These are phyloP conservation scores for Engraulis encrasicolus DNA, from an alignment of 2,113 vertebrate species.

Conservation along the genomic window DNA sequence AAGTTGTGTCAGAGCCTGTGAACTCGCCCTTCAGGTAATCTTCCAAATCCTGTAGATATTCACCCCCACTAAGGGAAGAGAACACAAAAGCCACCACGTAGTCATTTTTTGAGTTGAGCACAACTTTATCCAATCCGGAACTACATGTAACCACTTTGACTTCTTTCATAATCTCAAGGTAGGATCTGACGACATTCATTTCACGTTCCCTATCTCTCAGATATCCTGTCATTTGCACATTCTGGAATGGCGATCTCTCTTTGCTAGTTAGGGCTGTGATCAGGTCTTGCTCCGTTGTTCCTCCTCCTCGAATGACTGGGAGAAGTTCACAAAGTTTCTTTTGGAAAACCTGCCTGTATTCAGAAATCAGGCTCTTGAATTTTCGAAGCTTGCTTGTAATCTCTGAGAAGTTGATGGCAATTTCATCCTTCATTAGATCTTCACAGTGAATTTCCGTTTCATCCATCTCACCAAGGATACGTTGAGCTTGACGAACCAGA, in stretches of 20 bases:
- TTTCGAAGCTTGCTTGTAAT: conserved; percentile 38
- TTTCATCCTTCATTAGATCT: conserved; percentile 43
- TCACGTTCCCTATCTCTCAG: conserved; percentile 43
- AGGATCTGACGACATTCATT: conserved; percentile 45
- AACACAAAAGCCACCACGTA: conserved; percentile 43
- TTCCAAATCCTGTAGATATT: conserved; percentile 31
- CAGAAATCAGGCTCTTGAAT: conserved; percentile 43
- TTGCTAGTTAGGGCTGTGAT: conserved; percentile 29
- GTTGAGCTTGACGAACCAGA: conserved; percentile 36
- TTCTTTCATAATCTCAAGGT: conserved; percentile 42
- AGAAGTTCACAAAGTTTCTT: conserved; percentile 43
- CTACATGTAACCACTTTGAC: conserved; percentile 25
- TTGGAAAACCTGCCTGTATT: conserved; percentile 47
- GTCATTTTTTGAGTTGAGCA: conserved; percentile 33
- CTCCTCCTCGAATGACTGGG: conserved; percentile 46
- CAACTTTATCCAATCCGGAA: conserved; percentile 42
- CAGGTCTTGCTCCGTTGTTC: conserved; percentile 41
- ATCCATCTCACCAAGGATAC: conserved; percentile 42
- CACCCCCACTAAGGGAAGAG: conserved; percentile 30
- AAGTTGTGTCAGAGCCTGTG: neutral
- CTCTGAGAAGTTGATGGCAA: conserved; percentile 43
- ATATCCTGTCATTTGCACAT: conserved; percentile 17
- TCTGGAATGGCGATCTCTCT: conserved; percentile 46
- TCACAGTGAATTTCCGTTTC: conserved; percentile 41
- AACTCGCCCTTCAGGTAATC: conserved; percentile 29